Evolutionary conservation across 2,113 vertebrate genomes (phyloP), one percentile per base, ranked within the genome.

Genomic region (Ageneiosus marmoratus): DNA sequence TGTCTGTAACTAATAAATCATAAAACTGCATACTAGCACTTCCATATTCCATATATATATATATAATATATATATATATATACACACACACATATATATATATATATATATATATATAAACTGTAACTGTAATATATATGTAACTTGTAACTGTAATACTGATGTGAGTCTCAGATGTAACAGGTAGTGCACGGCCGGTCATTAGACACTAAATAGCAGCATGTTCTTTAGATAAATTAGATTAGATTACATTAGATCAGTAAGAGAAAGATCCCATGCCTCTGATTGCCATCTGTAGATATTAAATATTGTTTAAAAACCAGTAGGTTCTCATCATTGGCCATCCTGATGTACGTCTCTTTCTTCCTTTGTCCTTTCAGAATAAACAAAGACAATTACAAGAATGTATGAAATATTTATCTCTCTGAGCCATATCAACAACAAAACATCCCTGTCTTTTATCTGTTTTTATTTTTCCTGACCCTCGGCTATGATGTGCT

Each of bases 401-500:
- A 53, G 27, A 74, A 51, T 16, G n/a, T 74, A 29, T 32, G 20
- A 53, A 53, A 53, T 53, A n/a, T 34, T 29, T 51, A 20, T 51
- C 8, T 55, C 9, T 76, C 4, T 37, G 18, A 37, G 32, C 12
- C 20, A 37, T 37, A 37, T 55, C 4, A 34, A 37, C 9, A 22
- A 76, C 51, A 55, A n/a, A 76, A 72, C n/a, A n/a, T 29, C 9
- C 24, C 24, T 27, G 37, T 67, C 11, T 77, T 75, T 65, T n/a
- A 69, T 34, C 69, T 41, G 18, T 29, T 46, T 56, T 67, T 27
- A 46, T 56, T 32, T 32, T 29, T 27, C 80, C 87, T 87, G 85
- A 80, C 88, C 77, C 88, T 79, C 12, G 34, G 69, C 56, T 75
- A 62, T 83, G 67, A 22, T 74, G 29, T 46, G 63, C 83, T 75